A percentile compares a stretch with the other conserved stretches of the same genome.
Conservation (phyloP, 2,113 vertebrate species). For the Dryoscopus gambensis region DNA sequence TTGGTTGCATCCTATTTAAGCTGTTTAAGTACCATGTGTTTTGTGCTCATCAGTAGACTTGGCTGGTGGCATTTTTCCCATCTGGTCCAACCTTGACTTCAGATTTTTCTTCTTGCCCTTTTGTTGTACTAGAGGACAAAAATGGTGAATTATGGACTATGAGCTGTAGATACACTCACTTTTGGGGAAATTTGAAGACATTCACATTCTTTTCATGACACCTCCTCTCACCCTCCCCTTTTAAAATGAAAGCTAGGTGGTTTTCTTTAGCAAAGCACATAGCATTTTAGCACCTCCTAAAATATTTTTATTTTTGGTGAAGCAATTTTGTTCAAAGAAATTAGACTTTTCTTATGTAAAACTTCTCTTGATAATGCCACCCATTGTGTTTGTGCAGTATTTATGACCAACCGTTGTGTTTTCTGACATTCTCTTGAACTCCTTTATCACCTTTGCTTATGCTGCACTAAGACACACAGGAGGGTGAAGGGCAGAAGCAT, state of each 20-base stretch:
- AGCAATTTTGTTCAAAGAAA: neutral
- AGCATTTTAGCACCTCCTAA: neutral
- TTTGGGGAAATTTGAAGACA: neutral
- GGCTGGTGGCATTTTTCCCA: neutral
- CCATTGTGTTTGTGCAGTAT: neutral
- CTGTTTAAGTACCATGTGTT: neutral
- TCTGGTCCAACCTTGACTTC: neutral
- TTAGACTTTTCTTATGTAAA: neutral
- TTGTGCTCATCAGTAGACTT: neutral
- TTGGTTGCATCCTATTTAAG: neutral
- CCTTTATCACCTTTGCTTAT: neutral
- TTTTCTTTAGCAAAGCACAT: neutral
- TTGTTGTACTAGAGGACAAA: neutral
- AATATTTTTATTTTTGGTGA: neutral
- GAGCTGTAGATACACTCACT: neutral
- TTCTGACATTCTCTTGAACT: neutral
- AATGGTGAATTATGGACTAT: neutral
- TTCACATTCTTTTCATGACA: neutral
- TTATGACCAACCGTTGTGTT: neutral
- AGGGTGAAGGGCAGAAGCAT: neutral
- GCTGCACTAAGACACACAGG: neutral
- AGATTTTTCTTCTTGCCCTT: neutral
- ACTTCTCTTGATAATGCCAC: neutral
- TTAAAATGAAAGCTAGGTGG: neutral
- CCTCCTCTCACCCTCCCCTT: rapidly evolving